Evolutionary conservation across 2,113 vertebrate genomes (phyloP).

Genomic region (Nyctereutes procyonoides): DNA sequence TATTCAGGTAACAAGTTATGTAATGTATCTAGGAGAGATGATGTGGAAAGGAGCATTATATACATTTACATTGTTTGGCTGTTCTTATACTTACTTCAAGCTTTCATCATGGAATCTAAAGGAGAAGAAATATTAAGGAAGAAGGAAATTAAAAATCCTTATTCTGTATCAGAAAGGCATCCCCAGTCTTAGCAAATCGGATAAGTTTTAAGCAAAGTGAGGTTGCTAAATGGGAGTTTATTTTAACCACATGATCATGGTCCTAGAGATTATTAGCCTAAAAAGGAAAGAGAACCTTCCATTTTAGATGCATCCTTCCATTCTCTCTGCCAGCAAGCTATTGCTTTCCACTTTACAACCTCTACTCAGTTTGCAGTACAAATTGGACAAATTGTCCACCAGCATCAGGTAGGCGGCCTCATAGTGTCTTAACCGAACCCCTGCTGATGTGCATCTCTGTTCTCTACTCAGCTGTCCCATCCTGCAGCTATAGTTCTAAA

Average conservation of each 20-base stretch:
- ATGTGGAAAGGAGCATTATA: neutral
- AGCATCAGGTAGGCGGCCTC: conserved; percentile 55
- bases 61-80: neutral
- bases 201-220: neutral
- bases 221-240: rapidly evolving
- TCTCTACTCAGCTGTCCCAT: conserved; percentile 92
- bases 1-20: neutral
- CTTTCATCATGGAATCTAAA: neutral
- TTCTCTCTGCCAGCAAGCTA: neutral
- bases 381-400: conserved; percentile 54
- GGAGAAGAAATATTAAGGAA: neutral
- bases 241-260: neutral
- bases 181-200: neutral
- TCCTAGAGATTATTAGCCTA: neutral
- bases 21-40: neutral
- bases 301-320: neutral
- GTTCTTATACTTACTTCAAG: neutral
- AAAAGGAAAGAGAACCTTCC: neutral
- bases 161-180: neutral
- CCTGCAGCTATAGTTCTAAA: conserved; percentile 88
- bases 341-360: conserved; percentile 21
- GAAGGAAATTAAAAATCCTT: conserved; percentile 28
- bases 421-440: conserved; percentile 57
- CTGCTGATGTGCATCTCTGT: conserved; percentile 84
- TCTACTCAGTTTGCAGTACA: conserved; percentile 34